A percentile compares a stretch with the other conserved stretches of the same genome.
These are phyloP conservation scores for Tridacna gigas DNA, from an alignment of 2,888 invertebrate species.

Conservation along the genomic window DNA sequence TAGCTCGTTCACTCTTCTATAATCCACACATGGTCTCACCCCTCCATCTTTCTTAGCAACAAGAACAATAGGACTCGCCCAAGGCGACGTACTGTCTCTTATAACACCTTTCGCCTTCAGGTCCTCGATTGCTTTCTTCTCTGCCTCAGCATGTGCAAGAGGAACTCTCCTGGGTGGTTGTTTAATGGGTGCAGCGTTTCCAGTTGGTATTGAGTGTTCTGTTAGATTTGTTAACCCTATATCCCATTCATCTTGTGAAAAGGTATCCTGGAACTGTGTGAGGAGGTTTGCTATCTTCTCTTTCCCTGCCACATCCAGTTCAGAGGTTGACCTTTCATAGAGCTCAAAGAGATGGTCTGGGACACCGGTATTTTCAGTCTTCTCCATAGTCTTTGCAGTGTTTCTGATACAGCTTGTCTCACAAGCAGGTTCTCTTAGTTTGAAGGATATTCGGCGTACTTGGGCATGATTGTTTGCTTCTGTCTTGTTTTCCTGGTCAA, in stretches of 20 bases:
- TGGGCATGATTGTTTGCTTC: neutral
- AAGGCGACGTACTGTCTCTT: slow-evolving; percentile 37
- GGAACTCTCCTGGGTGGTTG: slow-evolving; percentile 33
- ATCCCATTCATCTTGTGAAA: slow-evolving; percentile 34
- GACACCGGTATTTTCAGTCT: neutral
- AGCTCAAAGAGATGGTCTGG: slow-evolving; percentile 27
- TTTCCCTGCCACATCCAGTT: neutral
- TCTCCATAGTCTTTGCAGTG: neutral
- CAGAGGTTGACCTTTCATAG: neutral
- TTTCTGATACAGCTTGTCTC: too few species aligned
- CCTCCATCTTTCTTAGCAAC: slow-evolving; percentile 16
- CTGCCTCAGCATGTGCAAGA: slow-evolving; percentile 9
- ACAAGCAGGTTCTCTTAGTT: too few species aligned
- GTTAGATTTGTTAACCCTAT: slow-evolving; percentile 31
- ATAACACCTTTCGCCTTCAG: slow-evolving; percentile 16
- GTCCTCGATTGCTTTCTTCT: slow-evolving; percentile 37
- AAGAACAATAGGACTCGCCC: slow-evolving; percentile 36
- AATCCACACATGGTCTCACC: slow-evolving; percentile 26
- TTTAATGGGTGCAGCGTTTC: slow-evolving; percentile 24
- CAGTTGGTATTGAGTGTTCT: slow-evolving; percentile 34
- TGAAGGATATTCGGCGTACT: neutral
- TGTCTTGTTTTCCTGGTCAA: slow-evolving; percentile 16
- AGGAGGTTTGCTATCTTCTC: slow-evolving; percentile 1
- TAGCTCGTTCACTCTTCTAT: slow-evolving; percentile 21
- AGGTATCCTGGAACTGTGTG: slow-evolving; percentile 8